Percentiles rank a stretch among this genome's conserved stretches.
Conservation (phyloP, 2,113 vertebrate species). For the Epinephelus moara region DNA sequence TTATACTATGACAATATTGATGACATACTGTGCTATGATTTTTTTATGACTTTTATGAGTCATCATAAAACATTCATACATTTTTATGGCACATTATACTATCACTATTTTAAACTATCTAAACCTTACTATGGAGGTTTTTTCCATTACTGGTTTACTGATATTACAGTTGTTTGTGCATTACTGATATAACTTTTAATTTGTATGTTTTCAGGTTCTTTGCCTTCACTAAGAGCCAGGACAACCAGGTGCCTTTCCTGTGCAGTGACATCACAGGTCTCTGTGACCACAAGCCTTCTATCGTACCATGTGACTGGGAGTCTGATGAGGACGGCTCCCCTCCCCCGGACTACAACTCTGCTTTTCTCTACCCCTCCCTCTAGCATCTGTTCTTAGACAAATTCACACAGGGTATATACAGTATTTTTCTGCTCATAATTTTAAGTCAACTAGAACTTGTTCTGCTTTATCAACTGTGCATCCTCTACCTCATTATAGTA, state of each 20-base stretch:
- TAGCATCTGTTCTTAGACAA: constrained; percentile 35
- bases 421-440: not conserved
- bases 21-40: too few species aligned
- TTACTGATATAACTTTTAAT: too few species aligned
- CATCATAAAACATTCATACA: too few species aligned
- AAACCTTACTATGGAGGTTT: too few species aligned
- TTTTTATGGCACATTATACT: not conserved
- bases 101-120: too few species aligned
- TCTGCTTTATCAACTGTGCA: not conserved
- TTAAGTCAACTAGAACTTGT: constrained; percentile 2
- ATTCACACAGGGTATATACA: constrained; percentile 25
- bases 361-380: constrained; percentile 82
- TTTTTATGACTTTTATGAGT: too few species aligned
- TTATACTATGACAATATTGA: too few species aligned
- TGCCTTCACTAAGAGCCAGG: constrained; percentile 54
- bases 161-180: too few species aligned
- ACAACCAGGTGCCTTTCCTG: constrained; percentile 49
- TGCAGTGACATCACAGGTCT: constrained; percentile 40
- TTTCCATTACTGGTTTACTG: too few species aligned
- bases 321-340: constrained; percentile 61
- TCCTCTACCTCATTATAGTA: constrained; percentile 48
- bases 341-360: constrained; percentile 83
- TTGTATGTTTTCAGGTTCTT: constrained; percentile 69
- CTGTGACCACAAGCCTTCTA: constrained; percentile 40
- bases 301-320: constrained; percentile 59